Base-by-base conservation (phyloP, 2,888 invertebrate genomes). In the Adelphocoris suturalis region DNA sequence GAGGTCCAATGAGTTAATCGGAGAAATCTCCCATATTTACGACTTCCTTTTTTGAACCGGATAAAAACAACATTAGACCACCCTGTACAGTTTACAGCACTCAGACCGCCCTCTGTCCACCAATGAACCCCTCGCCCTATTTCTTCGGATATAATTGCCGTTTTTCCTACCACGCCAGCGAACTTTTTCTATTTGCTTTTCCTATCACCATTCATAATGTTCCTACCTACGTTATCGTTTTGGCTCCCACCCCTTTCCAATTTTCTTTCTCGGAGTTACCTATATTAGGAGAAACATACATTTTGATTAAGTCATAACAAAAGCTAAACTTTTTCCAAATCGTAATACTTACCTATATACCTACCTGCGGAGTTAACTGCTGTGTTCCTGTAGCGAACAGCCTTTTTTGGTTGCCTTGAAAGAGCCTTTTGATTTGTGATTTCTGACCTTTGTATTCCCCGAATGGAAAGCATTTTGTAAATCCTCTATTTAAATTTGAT, bases 61-160 rank as follows among this genome's bases (percentile, higher is more conserved):
- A 85, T 85, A 85, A 85, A 85, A 85, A 85, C 85, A 85, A 85
- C 85, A 85, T 85, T 85, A 85, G 61, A 27, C 27, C 52, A 14
- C 55, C 27, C 16, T n/a, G 61, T 19, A 19, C 61, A 19, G 37
- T 37, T 37, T 37, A 2, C 37, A 37, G 3, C 37, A 37, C 37
- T 37, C 7, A 37, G 3, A 37, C 37, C 37, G 37, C 27, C 68
- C 52, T 52, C 52, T 16, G 14, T 52, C 12, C 52, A 11, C 13
- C 52, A 14, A 75, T 27, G 7, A 37, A 37, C 76, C 46, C 23
- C 76, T 27, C 76, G 23, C 37, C 85, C 85, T 57, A 85, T 85
- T 85, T 37, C 68, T 68, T 47, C 23, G 19, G 47, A 61, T 85
- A 55, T 85, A 85, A 85, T 85, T 85, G 57, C 85, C 80, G 13